phyloP scores from a whole-genome alignment of 2,888 invertebrate genomes.

The Ellobium chinense region DNA sequence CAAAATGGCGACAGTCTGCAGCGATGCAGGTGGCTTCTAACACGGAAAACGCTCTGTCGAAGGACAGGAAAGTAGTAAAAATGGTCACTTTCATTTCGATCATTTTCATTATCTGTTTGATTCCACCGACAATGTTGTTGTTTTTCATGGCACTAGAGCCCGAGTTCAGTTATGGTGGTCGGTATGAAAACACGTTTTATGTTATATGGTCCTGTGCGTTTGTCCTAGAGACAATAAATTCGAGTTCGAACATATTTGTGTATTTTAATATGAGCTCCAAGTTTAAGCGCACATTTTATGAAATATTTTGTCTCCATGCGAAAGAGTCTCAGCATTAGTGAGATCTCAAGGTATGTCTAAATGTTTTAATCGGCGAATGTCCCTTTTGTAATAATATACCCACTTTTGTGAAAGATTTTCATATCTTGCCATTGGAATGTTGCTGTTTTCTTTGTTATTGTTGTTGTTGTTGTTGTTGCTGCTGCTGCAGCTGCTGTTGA shows the following conservation, averaged over 20 bases:
- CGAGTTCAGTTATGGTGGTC: neutral
- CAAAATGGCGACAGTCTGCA: constrained; percentile 4
- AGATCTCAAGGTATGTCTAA: no score
- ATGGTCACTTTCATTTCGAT: neutral
- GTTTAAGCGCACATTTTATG: neutral
- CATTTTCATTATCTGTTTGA: constrained; percentile 7
- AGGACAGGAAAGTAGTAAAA: neutral
- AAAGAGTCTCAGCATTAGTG: no score
- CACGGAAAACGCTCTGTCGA: neutral
- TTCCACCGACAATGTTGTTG: neutral
- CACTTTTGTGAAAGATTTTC: no score
- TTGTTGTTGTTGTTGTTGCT: no score
- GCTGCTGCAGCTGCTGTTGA: no score
- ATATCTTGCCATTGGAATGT: no score
- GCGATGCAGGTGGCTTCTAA: neutral
- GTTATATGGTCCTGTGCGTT: neutral
- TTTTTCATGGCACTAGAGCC: neutral
- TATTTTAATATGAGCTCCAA: constrained; percentile 10
- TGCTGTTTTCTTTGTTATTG: no score
- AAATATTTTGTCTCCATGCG: constrained; percentile 8
- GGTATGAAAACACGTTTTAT: neutral
- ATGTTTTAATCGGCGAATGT: no score
- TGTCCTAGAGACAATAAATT: constrained; percentile 5
- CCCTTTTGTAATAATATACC: no score
- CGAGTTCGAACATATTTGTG: neutral